Evolutionary conservation across 2,113 vertebrate species (phyloP), one percentile per base, ranked within the genome.

Genomic region (Phoxinus phoxinus): DNA sequence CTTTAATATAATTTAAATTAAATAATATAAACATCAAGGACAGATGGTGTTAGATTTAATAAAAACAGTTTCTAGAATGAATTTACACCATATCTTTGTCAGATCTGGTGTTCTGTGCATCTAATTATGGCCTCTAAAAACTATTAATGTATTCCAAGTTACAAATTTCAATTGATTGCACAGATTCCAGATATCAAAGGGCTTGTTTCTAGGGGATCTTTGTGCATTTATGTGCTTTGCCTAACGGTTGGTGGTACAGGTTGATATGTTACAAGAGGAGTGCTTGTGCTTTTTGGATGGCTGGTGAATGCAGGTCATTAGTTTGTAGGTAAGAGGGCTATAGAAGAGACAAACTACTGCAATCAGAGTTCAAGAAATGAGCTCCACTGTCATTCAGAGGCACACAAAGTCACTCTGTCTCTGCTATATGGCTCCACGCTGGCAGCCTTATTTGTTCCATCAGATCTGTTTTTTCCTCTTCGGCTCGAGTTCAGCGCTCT

Each of bases 391-490:
- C 23, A 78, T 44, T 86, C 67, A 86, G 72, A 79, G 23, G 56
- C 73, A 76, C 19, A 3, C 83, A 85, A 44, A 78, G 69, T 35
- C 56, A 78, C 73, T 35, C 56, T n/a, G 51, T 37, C 59, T 76
- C 59, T 30, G 69, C 37, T 73, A 21, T 67, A 71, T 81, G 65
- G 51, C 77, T 81, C 53, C 27, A 53, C 72, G 76, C n/a, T 44
- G 67, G 59, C 61, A 69, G 84, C 35, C 76, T 46, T 58, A 80
- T 81, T 81, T 86, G 77, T 81, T 81, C 48, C 15, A 81, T 78
- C 67, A 73, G 65, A 72, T 81, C 85, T 15, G 51, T 81, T 59
- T 86, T 81, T 80, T 63, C 51, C 77, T 85, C 53, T 81, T 19
- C 67, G 25, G 21, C 69, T 63, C n/a, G 53, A 86, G 81, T 71